Evolutionary conservation across 2,888 invertebrate species (phyloP).

Genomic region (Teleiodes luculella): DNA sequence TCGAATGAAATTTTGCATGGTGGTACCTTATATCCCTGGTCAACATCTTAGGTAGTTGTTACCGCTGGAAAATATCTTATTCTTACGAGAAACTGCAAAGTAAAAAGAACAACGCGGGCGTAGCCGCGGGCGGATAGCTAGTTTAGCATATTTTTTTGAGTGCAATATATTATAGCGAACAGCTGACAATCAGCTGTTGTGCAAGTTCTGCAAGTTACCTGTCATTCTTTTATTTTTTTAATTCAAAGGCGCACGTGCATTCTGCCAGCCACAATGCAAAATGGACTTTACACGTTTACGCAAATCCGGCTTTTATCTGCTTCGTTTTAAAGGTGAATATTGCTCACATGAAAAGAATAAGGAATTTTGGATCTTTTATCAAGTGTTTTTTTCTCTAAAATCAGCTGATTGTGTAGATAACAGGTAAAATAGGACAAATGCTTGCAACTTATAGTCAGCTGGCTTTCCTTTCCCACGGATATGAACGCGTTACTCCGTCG

Average conservation of each 20-base stretch:
- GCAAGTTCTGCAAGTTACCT: conserved; percentile 15
- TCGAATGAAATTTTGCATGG: too few species aligned
- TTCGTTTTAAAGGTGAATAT: neutral
- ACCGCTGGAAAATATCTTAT: too few species aligned
- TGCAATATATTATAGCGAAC: conserved; percentile 7
- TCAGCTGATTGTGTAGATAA: too few species aligned
- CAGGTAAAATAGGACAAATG: too few species aligned
- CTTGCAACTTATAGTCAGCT: too few species aligned
- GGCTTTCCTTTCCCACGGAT: too few species aligned
- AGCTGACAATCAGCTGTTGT: conserved; percentile 25
- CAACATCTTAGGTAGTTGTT: too few species aligned
- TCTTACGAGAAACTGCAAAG: too few species aligned
- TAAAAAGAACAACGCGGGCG: too few species aligned
- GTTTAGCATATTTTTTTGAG: neutral
- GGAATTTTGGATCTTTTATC: neutral
- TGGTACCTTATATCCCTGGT: too few species aligned
- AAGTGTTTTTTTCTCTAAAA: conserved; percentile 30
- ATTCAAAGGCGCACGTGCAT: conserved; percentile 12
- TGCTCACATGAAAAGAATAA: neutral
- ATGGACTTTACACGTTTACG: neutral
- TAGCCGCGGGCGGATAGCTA: too few species aligned
- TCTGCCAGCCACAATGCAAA: neutral
- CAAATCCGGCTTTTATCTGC: neutral
- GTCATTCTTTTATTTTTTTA: conserved; percentile 11
- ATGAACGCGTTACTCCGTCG: too few species aligned